Conservation (phyloP, 1,140 invertebrate genomes). For the Macrosteles quadrilineatus region DNA sequence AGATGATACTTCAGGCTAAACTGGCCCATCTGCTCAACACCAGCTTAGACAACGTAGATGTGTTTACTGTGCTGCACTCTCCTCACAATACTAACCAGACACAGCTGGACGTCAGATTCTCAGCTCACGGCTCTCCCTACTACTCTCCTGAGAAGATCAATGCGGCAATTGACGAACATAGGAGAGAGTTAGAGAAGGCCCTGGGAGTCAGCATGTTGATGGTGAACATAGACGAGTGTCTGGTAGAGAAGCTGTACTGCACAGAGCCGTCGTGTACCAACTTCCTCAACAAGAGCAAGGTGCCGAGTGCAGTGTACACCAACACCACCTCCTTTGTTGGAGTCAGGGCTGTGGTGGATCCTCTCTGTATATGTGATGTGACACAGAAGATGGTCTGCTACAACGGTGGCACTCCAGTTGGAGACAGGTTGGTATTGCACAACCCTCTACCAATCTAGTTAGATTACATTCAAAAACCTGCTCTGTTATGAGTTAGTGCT, state of each 20-base stretch:
- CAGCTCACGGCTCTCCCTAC: conserved; percentile 90
- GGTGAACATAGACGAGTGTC: conserved; percentile 86
- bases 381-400: conserved; percentile 56
- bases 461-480: no score
- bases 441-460: no score
- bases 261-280: conserved; percentile 74
- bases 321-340: conserved; percentile 90
- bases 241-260: conserved; percentile 71
- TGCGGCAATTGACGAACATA: conserved; percentile 68
- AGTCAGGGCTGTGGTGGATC: conserved; percentile 74
- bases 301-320: conserved; percentile 80
- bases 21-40: conserved; percentile 75
- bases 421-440: conserved; percentile 60
- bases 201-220: conserved; percentile 74
- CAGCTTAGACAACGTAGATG: conserved; percentile 80
- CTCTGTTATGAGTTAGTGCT: no score
- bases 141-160: conserved; percentile 84
- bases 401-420: conserved; percentile 70
- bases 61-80: conserved; percentile 84
- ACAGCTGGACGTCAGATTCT: conserved; percentile 80
- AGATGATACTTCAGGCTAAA: conserved; percentile 67
- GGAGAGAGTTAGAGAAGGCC: conserved; percentile 66
- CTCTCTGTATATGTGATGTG: conserved; percentile 68
- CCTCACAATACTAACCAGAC: conserved; percentile 60
- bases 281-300: conserved; percentile 65